phyloP scores from a whole-genome alignment of 2,888 invertebrate species.

The Pollenia amentaria region DNA sequence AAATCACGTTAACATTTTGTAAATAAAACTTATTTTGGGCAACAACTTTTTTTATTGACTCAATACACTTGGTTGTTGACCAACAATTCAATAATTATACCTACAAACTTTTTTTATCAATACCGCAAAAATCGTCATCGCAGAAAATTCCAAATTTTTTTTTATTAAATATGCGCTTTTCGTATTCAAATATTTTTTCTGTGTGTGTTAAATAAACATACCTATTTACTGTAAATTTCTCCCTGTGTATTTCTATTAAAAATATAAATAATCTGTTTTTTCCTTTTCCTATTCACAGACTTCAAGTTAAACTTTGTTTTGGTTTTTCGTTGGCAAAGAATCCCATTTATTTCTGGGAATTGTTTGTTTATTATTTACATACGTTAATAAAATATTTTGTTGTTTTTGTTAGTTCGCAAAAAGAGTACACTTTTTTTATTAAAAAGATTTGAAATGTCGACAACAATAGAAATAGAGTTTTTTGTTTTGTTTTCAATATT shows the following conservation, averaged over 20 bases:
- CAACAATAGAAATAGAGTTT: constrained; percentile 20
- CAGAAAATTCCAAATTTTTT: no score
- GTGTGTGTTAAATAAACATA: no score
- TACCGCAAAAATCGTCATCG: no score
- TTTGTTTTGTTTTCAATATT: not conserved
- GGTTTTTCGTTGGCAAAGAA: constrained; percentile 26
- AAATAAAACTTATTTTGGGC: no score
- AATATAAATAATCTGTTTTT: not conserved
- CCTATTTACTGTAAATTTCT: not conserved
- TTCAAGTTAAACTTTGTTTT: constrained; percentile 50
- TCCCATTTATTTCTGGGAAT: constrained; percentile 64
- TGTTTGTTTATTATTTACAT: constrained; percentile 66
- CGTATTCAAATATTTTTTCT: no score
- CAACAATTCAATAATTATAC: no score
- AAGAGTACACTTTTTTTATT: constrained; percentile 1
- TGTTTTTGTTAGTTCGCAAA: constrained; percentile 38
- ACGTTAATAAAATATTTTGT: constrained; percentile 52
- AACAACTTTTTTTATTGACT: no score
- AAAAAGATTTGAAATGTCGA: constrained; percentile 36
- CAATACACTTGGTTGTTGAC: no score
- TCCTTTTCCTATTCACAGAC: constrained; percentile 49
- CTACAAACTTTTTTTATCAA: no score
- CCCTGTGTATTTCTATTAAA: constrained; percentile 1
- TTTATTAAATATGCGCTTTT: no score
- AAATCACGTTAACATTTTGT: no score